Conservation (phyloP, 2,113 vertebrate species). For the Oryzias melastigma region DNA sequence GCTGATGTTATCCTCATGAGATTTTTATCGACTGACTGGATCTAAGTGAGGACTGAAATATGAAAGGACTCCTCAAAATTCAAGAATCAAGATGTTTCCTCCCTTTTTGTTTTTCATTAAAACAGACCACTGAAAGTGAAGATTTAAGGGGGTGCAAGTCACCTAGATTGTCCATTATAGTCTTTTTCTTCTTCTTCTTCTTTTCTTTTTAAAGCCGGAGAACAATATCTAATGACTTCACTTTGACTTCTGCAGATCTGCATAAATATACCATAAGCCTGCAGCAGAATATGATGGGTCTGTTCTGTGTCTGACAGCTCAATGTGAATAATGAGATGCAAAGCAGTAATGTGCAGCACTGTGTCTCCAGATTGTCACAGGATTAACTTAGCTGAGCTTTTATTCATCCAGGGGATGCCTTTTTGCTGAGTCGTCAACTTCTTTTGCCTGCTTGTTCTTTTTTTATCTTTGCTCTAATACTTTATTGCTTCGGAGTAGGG, state of each 20-base stretch:
- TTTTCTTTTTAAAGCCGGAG: neutral
- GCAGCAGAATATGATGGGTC: slow-evolving; percentile 19
- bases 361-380: slow-evolving; percentile 47
- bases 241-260: slow-evolving; percentile 25
- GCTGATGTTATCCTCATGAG: no score
- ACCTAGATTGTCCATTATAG: neutral
- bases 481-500: slow-evolving; percentile 9
- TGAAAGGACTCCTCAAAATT: neutral
- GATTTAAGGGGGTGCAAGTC: slow-evolving; percentile 16
- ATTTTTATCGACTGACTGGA: no score
- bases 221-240: slow-evolving; percentile 4
- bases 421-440: slow-evolving; percentile 58
- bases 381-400: slow-evolving; percentile 48
- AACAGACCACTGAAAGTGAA: neutral
- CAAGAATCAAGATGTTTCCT: neutral
- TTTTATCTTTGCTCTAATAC: slow-evolving; percentile 33
- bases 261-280: slow-evolving; percentile 15
- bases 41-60: no score
- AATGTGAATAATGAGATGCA: slow-evolving; percentile 48
- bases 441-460: slow-evolving; percentile 40
- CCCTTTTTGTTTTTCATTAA: no score
- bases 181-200: neutral
- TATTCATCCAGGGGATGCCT: slow-evolving; percentile 34
- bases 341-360: slow-evolving; percentile 36
- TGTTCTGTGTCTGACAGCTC: slow-evolving; percentile 22